Evolutionary conservation across 2,797 vertebrate genomes (phyloP), one percentile per base, ranked within the genome.

Genomic region (Spheniscus humboldti): DNA sequence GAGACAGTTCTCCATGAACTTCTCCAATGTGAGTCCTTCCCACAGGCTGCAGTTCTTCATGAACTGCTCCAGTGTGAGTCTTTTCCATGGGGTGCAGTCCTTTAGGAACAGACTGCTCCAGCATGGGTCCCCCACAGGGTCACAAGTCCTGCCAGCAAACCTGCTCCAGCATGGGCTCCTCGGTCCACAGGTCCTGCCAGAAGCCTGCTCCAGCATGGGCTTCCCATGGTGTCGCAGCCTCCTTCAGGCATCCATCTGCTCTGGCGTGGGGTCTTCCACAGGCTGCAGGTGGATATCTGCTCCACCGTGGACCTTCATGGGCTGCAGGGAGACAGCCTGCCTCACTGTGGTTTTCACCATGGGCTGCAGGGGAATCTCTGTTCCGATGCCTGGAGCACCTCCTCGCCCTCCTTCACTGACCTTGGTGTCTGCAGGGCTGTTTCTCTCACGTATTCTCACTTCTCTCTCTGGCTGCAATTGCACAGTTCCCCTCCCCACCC

Each of bases 351-450:
- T 25, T 52, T 43, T 45, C 39, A 11, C 31, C 39, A 45, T 0
- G 8, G 31, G 13, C 53, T 57, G 31, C 43, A 41, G 52, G 69
- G 37, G 9, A 56, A 56, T 37, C 35, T 33, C 37, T 56, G 39
- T 23, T 56, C 48, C 0, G 4, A 19, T 0, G 6, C 27, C 52
- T 73, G n/a, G 11, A 48, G n/a, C 20, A 22, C 4, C 11, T 30
- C 20, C 27, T 37, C 19, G 14, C 18, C 5, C 9, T 60, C n/a
- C 73, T 37, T 13, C 43, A 18, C 11, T 31, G n/a, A 48, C 22
- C n/a, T 31, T 5, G 24, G 24, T 9, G 53, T 57, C 24, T 57
- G 31, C 33, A 35, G 25, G 4, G 53, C 3, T 74, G 71, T 57
- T n/a, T 3, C 31, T 74, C 3, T 33, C 37, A 7, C 14, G 6